These are phyloP conservation scores for Lineus longissimus DNA, from an alignment of 1,140 invertebrate species.

Conservation along the genomic window DNA sequence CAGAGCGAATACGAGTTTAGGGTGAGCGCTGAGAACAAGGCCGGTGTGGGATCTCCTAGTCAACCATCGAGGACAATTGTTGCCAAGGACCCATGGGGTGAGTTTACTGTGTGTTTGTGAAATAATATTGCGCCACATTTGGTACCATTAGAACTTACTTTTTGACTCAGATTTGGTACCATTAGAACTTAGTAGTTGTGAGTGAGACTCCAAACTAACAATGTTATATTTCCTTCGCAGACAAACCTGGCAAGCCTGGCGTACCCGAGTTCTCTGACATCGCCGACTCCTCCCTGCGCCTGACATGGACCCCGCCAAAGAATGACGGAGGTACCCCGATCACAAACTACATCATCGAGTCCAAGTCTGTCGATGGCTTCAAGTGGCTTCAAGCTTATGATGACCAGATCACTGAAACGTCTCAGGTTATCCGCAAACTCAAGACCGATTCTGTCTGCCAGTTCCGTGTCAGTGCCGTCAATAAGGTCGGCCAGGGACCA, in stretches of 20 bases:
- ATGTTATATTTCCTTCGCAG: constrained; percentile 17
- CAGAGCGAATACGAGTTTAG: constrained; percentile 90
- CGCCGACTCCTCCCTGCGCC: constrained; percentile 84
- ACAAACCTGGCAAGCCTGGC: constrained; percentile 52
- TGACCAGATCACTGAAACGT: constrained; percentile 35
- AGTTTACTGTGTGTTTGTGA: constrained; percentile 74
- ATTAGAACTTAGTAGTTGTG: constrained; percentile 22
- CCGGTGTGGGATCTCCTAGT: constrained; percentile 88
- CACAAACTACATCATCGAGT: constrained; percentile 88
- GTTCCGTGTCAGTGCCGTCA: constrained; percentile 94
- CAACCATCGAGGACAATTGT: constrained; percentile 76
- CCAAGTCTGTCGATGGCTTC: constrained; percentile 74
- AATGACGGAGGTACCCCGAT: constrained; percentile 95
- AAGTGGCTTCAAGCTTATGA: constrained; percentile 62
- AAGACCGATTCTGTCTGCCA: constrained; percentile 87
- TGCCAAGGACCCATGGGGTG: constrained; percentile 84
- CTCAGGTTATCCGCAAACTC: constrained; percentile 82
- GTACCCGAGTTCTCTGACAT: constrained; percentile 92
- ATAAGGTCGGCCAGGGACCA: constrained; percentile 92
- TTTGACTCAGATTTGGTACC: constrained; percentile 23
- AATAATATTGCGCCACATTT: constrained; percentile 80
- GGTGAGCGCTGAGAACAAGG: constrained; percentile 93
- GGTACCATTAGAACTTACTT: constrained; percentile 79
- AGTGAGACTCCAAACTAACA: not conserved
- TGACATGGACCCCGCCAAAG: constrained; percentile 87